phyloP scores from a whole-genome alignment of 2,113 vertebrate species.

The human region DNA sequence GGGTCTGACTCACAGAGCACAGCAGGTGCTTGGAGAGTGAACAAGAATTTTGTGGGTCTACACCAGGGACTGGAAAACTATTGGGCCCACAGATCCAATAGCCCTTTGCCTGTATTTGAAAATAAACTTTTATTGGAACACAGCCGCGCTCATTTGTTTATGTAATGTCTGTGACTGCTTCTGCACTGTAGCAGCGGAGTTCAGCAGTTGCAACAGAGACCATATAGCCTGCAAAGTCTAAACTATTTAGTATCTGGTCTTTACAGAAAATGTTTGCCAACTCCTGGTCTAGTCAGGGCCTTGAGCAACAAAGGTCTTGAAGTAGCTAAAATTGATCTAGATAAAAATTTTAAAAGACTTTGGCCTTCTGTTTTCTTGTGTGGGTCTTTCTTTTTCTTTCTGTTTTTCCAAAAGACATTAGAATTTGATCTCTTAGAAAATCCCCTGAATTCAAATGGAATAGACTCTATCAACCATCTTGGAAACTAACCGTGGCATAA shows the following conservation, averaged over 20 bases:
- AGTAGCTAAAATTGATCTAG: conserved; percentile 2
- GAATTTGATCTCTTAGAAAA: neutral
- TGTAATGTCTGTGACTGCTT: neutral
- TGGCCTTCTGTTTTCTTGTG: neutral
- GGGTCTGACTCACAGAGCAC: neutral
- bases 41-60: neutral
- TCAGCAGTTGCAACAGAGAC: neutral
- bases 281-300: neutral
- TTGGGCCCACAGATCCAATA: neutral
- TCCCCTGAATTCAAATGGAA: neutral
- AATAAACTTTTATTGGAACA: neutral
- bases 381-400: neutral
- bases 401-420: conserved; percentile 18
- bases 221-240: neutral
- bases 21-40: neutral
- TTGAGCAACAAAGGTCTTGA: neutral
- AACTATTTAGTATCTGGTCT: neutral
- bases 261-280: neutral
- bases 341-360: conserved; percentile 31
- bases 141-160: neutral
- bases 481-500: neutral
- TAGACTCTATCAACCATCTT: neutral
- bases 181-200: neutral
- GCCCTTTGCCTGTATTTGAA: conserved; percentile 3
- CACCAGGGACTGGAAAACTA: neutral